phyloP scores from a whole-genome alignment of 2,113 vertebrate genomes.

The Labeo rohita region DNA sequence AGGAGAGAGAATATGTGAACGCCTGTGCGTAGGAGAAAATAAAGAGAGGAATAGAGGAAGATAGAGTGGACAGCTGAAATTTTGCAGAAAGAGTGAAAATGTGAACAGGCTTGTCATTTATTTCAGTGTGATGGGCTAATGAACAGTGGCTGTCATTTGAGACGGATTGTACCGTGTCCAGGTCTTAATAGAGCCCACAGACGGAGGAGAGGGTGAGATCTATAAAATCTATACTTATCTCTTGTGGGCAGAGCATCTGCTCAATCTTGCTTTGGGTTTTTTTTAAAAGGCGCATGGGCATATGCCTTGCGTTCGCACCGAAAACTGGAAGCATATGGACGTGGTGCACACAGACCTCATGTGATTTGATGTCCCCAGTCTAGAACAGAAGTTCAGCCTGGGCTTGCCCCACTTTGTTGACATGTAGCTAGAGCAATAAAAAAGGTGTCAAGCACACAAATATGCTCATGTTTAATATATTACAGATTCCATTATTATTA shows the following conservation, averaged over 20 bases:
- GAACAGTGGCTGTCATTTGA: slow-evolving; percentile 57
- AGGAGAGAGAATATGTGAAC: neutral
- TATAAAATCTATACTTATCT: slow-evolving; percentile 66
- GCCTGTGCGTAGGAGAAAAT: slow-evolving; percentile 22
- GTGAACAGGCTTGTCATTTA: slow-evolving; percentile 39
- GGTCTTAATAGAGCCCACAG: slow-evolving; percentile 64
- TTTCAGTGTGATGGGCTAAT: slow-evolving; percentile 59
- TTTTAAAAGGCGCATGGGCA: neutral
- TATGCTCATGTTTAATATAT: neutral
- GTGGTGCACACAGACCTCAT: slow-evolving; percentile 19
- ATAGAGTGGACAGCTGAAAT: slow-evolving; percentile 32
- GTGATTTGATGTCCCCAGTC: slow-evolving; percentile 30
- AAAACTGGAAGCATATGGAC: slow-evolving; percentile 38
- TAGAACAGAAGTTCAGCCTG: slow-evolving; percentile 34
- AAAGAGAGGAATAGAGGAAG: slow-evolving; percentile 24
- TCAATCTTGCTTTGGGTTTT: slow-evolving; percentile 50
- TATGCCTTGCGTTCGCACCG: neutral
- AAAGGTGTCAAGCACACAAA: slow-evolving; percentile 25
- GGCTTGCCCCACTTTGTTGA: slow-evolving; percentile 34
- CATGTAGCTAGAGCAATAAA: slow-evolving; percentile 23
- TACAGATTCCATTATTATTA: neutral
- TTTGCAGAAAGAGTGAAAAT: slow-evolving; percentile 36
- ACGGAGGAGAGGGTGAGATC: slow-evolving; percentile 59
- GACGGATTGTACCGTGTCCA: slow-evolving; percentile 59
- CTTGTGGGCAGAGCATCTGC: slow-evolving; percentile 58